phyloP scores from a whole-genome alignment of 2,888 invertebrate genomes.

The Eurytoma californica region DNA sequence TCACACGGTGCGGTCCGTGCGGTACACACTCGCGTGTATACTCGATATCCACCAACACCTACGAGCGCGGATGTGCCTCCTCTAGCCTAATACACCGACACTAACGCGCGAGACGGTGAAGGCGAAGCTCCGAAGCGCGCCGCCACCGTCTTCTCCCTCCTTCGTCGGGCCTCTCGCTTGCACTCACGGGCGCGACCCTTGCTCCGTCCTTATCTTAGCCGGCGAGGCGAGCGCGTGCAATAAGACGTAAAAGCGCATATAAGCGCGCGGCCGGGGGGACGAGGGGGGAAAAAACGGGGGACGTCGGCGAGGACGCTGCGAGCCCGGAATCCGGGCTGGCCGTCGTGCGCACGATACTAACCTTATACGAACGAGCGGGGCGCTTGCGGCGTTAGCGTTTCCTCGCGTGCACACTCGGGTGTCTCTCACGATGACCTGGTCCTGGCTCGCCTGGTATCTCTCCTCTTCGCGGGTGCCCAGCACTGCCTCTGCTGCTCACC shows the following conservation, averaged over 20 bases:
- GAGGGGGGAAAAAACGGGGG: background rate
- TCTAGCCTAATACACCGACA: too few species aligned
- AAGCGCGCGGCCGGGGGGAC: too few species aligned
- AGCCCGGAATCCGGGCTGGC: too few species aligned
- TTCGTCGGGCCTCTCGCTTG: background rate
- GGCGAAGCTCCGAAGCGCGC: slow-evolving; percentile 7
- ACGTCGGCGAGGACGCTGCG: background rate
- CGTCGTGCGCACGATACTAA: background rate
- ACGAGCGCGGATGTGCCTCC: too few species aligned
- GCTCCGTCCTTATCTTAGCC: background rate
- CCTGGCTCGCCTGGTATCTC: background rate
- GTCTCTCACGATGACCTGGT: background rate
- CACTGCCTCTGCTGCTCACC: too few species aligned
- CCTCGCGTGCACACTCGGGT: too few species aligned
- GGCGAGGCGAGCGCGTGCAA: slow-evolving; percentile 9
- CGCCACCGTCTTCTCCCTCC: slow-evolving; percentile 8
- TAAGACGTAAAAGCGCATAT: background rate
- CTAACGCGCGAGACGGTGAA: background rate
- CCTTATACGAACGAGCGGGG: too few species aligned
- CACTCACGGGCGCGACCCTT: background rate
- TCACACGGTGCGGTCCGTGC: too few species aligned
- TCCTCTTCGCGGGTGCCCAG: background rate
- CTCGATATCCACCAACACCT: too few species aligned
- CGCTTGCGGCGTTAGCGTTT: too few species aligned
- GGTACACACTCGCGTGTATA: too few species aligned